phyloP scores from a whole-genome alignment of 2,888 invertebrate genomes.

The Doris montereyensis region DNA sequence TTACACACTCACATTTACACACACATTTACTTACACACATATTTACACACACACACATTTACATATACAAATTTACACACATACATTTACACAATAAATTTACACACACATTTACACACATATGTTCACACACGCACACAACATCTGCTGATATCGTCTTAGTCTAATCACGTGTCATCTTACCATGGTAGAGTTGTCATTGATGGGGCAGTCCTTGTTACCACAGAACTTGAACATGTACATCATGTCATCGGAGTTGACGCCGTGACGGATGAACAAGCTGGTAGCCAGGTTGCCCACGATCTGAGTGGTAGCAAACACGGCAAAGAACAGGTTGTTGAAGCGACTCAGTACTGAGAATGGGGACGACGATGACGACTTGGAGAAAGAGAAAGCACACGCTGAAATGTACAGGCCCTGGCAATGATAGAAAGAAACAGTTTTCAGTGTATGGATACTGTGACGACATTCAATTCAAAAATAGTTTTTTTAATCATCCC shows the following conservation, averaged over 20 bases:
- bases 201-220: conserved; percentile 43
- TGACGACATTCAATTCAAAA: too few species aligned
- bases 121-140: too few species aligned
- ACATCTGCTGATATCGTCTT: too few species aligned
- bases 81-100: too few species aligned
- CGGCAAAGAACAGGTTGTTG: conserved; percentile 65
- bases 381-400: conserved; percentile 59
- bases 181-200: conserved; percentile 41
- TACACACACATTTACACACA: too few species aligned
- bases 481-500: too few species aligned
- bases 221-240: conserved; percentile 45
- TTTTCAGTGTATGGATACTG: too few species aligned
- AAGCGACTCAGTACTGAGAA: conserved; percentile 60
- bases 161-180: too few species aligned
- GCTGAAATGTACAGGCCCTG: conserved; percentile 66
- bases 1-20: too few species aligned
- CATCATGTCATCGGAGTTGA: conserved; percentile 43
- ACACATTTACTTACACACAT: too few species aligned
- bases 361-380: conserved; percentile 48
- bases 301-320: conserved; percentile 65
- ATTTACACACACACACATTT: too few species aligned
- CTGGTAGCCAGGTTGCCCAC: conserved; percentile 67
- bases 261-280: conserved; percentile 56
- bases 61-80: too few species aligned
- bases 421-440: background rate